These are phyloP conservation scores for Plebejus anna DNA, from an alignment of 2,888 invertebrate genomes.

Conservation along the genomic window DNA sequence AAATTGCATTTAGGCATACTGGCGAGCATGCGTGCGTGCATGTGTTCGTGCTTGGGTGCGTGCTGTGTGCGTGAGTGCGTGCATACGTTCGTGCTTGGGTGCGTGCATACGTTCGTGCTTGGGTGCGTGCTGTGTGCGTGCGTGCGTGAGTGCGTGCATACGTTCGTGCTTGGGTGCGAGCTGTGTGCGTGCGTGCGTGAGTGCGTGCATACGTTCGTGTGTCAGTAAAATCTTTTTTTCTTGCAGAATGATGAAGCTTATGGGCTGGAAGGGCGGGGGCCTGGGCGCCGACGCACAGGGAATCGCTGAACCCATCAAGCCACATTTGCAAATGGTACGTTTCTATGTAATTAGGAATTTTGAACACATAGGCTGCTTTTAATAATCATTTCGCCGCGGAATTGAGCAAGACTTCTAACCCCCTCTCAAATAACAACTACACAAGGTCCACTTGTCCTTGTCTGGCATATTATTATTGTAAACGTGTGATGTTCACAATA, in stretches of 20 bases:
- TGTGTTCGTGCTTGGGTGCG: neutral
- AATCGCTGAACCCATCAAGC: conserved; percentile 82
- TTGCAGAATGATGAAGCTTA: conserved; percentile 82
- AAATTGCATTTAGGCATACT: no score
- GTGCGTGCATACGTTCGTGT: neutral
- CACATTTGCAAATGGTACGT: conserved; percentile 67
- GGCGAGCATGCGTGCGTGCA: neutral
- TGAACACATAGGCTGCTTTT: neutral
- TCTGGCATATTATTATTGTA: no score
- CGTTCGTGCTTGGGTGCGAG: no score
- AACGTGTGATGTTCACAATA: no score
- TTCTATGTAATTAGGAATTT: neutral
- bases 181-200: no score
- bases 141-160: neutral
- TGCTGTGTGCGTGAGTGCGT: neutral
- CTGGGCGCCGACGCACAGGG: conserved; percentile 83
- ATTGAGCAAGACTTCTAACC: no score
- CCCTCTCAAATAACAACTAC: no score
- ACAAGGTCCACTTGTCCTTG: no score
- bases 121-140: no score
- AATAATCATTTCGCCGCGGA: no score
- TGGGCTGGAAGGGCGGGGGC: conserved; percentile 89
- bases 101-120: no score
- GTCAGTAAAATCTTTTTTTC: conserved; percentile 13
- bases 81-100: neutral